Percentiles rank a stretch among this genome's conserved stretches.
phyloP scores from a whole-genome alignment of 30 jellyfish, hydroid and myxozoan genomes.

The Rhopilema esculentum region DNA sequence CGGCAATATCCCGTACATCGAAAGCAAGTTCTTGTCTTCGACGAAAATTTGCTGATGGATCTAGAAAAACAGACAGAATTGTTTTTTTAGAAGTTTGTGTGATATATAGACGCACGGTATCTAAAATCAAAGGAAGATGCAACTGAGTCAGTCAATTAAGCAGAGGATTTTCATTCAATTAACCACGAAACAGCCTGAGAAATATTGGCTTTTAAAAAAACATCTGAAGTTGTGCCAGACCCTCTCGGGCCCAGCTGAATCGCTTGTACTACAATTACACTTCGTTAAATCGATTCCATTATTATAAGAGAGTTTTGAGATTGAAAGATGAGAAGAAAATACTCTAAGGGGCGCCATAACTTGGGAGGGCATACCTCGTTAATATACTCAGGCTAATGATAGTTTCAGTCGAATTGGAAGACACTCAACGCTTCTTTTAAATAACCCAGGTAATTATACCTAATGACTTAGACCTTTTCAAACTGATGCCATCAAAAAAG shows the following conservation, averaged over 20 bases:
- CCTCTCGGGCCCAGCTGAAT: too few relatives aligned
- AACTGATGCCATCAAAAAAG: background rate
- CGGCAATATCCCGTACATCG: constrained; percentile 49
- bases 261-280: too few relatives aligned
- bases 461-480: background rate
- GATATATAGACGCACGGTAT: too few relatives aligned
- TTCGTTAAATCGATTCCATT: too few relatives aligned
- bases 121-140: too few relatives aligned
- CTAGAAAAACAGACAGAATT: background rate
- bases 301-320: background rate
- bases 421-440: background rate
- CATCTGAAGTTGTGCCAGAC: too few relatives aligned
- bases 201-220: too few relatives aligned
- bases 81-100: background rate
- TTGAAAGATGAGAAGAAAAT: background rate
- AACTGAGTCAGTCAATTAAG: too few relatives aligned
- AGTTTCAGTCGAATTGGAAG: constrained; percentile 19
- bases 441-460: background rate
- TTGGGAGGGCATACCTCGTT: constrained; percentile 22
- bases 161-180: too few relatives aligned
- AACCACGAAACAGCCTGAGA: too few relatives aligned
- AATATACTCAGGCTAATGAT: background rate
- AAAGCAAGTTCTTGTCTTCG: background rate
- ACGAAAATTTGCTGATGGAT: background rate
- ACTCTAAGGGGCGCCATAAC: constrained; percentile 26